Percentiles rank a stretch among this genome's conserved stretches.
Conservation (phyloP, 2,797 vertebrate genomes). For the Australoheros facetus region DNA sequence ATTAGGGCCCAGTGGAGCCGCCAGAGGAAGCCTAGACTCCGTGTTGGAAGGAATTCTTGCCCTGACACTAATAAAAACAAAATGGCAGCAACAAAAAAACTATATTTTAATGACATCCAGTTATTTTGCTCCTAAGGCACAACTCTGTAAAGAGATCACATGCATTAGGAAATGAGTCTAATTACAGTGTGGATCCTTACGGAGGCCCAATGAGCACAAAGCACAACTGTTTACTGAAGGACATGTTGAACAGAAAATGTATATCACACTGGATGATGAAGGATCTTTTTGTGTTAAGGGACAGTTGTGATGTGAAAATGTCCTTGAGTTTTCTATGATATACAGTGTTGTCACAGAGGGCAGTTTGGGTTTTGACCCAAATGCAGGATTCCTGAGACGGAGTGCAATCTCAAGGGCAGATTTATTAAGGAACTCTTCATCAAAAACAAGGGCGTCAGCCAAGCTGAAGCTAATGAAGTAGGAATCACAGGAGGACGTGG, state of each 20-base stretch:
- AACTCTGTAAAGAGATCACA: not conserved
- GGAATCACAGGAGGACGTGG: too few species aligned
- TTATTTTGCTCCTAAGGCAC: slow-evolving; percentile 4
- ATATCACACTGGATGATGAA: not conserved
- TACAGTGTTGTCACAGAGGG: not conserved
- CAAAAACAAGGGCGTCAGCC: not conserved
- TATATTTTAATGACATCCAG: not conserved
- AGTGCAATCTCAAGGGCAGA: too few species aligned
- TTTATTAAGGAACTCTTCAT: too few species aligned
- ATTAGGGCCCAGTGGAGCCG: not conserved
- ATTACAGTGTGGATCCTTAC: not conserved
- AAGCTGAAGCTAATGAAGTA: not conserved
- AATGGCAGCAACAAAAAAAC: not conserved
- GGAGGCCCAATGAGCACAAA: not conserved
- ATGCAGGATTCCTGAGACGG: too few species aligned
- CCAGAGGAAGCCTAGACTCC: not conserved
- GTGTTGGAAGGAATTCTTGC: not conserved
- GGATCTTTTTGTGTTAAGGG: not conserved
- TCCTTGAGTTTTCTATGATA: not conserved
- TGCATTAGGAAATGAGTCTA: not conserved
- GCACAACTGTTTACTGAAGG: not conserved
- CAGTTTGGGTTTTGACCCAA: too few species aligned
- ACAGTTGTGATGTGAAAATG: not conserved
- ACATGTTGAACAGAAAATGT: not conserved
- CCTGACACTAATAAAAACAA: not conserved